Conservation (phyloP, 2,113 vertebrate genomes). For the Coreoperca whiteheadi region DNA sequence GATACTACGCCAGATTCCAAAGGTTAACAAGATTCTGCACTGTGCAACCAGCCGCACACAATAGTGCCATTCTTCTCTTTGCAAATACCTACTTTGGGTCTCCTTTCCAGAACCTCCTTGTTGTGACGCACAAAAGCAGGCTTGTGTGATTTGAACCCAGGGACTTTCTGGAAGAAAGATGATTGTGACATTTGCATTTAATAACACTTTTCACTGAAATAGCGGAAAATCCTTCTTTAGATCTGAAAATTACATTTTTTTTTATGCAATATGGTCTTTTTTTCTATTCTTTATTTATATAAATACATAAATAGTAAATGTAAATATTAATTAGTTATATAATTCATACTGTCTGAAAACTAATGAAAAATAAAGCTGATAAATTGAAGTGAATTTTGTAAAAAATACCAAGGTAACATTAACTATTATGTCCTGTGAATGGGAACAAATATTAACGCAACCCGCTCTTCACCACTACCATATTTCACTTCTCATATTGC, state of each 20-base stretch:
- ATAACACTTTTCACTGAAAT: slow-evolving; percentile 44
- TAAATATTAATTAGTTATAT: no score
- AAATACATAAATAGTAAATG: not conserved
- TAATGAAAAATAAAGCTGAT: no score
- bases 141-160: slow-evolving; percentile 49
- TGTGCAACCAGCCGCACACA: slow-evolving; percentile 71
- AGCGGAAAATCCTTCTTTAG: slow-evolving; percentile 5
- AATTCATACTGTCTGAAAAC: no score
- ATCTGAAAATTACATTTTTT: not conserved
- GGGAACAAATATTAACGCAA: not conserved
- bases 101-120: slow-evolving; percentile 66
- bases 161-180: slow-evolving; percentile 49
- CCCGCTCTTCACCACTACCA: not conserved
- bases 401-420: not conserved
- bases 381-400: no score
- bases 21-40: slow-evolving; percentile 79
- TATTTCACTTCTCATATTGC: no score
- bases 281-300: not conserved
- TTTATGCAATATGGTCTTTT: not conserved
- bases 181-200: slow-evolving; percentile 54
- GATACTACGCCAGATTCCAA: slow-evolving; percentile 73
- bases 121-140: slow-evolving; percentile 66
- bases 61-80: slow-evolving; percentile 75
- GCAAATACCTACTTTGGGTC: slow-evolving; percentile 68
- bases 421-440: not conserved